Conservation (phyloP, 2,797 vertebrate species). For the Siniperca scherzeri region DNA sequence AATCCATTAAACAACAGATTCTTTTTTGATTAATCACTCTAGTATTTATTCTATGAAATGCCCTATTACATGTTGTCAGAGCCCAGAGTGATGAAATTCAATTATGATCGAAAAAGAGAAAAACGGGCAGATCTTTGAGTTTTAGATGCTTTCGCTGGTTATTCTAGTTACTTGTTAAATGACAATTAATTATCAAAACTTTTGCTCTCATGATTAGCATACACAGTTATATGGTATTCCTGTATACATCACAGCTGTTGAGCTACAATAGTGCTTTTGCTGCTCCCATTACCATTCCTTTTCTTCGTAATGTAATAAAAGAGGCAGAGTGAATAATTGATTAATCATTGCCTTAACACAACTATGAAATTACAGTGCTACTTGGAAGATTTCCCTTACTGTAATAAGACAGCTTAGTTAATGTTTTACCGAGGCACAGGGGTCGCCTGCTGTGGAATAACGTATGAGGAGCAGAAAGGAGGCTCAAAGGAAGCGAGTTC, state of each 20-base stretch:
- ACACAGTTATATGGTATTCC: background rate
- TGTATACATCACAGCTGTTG: background rate
- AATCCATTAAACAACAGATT: background rate
- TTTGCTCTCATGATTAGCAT: background rate
- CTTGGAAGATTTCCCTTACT: constrained; percentile 57
- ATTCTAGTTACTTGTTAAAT: constrained; percentile 1
- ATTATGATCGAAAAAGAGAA: background rate
- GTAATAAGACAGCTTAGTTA: constrained; percentile 71
- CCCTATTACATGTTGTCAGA: background rate
- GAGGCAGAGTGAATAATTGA: constrained; percentile 74
- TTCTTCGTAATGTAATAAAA: constrained; percentile 65
- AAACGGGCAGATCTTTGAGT: background rate
- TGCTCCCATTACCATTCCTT: constrained; percentile 53
- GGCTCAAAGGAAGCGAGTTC: constrained; percentile 60
- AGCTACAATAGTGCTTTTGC: constrained; percentile 10
- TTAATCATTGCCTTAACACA: constrained; percentile 75
- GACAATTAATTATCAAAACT: background rate
- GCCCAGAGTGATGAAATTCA: too few relatives aligned
- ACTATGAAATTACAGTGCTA: constrained; percentile 72
- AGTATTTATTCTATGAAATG: background rate
- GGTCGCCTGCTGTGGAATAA: constrained; percentile 64
- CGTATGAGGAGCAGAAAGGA: constrained; percentile 63
- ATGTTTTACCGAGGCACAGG: constrained; percentile 53
- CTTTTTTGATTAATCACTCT: background rate
- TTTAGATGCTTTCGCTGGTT: background rate